phyloP scores from a whole-genome alignment of 2,113 vertebrate genomes.

The Myiagra hebetior region DNA sequence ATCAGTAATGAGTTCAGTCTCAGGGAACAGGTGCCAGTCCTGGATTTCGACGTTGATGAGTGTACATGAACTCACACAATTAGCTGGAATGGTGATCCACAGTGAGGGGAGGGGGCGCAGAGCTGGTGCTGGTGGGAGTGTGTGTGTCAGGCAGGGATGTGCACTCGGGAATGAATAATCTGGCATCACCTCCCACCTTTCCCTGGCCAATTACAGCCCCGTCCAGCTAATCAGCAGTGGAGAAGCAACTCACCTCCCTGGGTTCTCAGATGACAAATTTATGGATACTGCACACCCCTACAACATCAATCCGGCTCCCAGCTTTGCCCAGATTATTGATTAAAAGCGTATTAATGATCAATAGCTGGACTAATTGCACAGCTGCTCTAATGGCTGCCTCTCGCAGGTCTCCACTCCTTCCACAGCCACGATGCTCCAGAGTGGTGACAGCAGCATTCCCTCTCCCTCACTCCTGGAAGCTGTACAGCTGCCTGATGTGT shows the following conservation, averaged over 20 bases:
- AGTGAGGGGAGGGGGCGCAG: accelerated
- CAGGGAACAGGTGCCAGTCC: accelerated
- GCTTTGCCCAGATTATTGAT: neutral
- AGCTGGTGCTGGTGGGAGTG: neutral
- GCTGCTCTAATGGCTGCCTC: neutral
- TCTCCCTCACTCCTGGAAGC: neutral
- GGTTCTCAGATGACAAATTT: neutral
- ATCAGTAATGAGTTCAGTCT: neutral
- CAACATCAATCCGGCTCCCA: neutral
- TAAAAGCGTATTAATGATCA: neutral
- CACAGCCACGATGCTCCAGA: neutral
- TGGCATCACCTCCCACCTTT: neutral
- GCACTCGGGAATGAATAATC: too few relatives aligned
- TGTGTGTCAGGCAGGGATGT: neutral
- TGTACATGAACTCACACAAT: accelerated
- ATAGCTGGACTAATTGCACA: neutral
- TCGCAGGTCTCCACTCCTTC: accelerated
- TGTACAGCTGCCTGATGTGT: neutral
- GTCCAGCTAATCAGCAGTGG: neutral
- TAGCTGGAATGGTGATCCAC: accelerated
- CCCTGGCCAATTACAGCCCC: neutral
- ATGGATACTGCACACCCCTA: neutral
- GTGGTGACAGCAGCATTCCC: neutral
- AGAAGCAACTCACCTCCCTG: neutral
- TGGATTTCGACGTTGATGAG: accelerated